Base-by-base conservation (phyloP, 2,113 vertebrate genomes). In the Zosterops hypoxanthus region DNA sequence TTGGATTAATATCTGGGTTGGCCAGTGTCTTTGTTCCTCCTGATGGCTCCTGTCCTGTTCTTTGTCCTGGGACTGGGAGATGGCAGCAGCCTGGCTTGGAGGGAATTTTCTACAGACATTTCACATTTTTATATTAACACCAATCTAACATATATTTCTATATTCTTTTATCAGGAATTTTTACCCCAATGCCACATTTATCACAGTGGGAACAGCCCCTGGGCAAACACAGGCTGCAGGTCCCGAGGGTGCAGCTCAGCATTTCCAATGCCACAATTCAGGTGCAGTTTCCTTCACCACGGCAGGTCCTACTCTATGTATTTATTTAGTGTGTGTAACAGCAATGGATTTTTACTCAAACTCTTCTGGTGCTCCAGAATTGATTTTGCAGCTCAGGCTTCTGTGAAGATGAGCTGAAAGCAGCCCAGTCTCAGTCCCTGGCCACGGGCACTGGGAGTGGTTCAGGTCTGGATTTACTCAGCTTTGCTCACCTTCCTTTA, bases 241-340 rank as follows among this genome's bases (percentile, higher is more conserved):
- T 33, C 42, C 57, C 33, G 7, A 28, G 34, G 39, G 15, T 31
- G 34, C 65, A 71, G 79, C 61, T 52, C 68, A 28, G 56, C 5
- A 15, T 17, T 59, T 4, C 1, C 9, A 88, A n/a, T 7, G 17
- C 11, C 72, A 47, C 39, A 0, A 1, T 50, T 77, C 24, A 17
- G 70, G 31, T 21, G 65, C 24, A n/a, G 47, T 29, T 82, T 52
- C 56, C 53, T 65, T 36, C 29, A 46, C 34, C 31, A 1, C 60
- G 24, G 52, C 29, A 56, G 8, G 17, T 57, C n/a, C 84, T 8
- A n/a, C 42, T 34, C 42, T 9, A 2, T 5, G 0, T 25, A 28
- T 71, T 79, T 71, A n/a, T 69, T 63, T 55, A 26, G 11, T 26
- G 44, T 23, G 25, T 34, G 13, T 11, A 73, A 25, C 39, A 78